Percentiles rank a stretch among this genome's conserved stretches.
phyloP scores from a whole-genome alignment of 2,797 vertebrate genomes.

The Eulemur albifrons region DNA sequence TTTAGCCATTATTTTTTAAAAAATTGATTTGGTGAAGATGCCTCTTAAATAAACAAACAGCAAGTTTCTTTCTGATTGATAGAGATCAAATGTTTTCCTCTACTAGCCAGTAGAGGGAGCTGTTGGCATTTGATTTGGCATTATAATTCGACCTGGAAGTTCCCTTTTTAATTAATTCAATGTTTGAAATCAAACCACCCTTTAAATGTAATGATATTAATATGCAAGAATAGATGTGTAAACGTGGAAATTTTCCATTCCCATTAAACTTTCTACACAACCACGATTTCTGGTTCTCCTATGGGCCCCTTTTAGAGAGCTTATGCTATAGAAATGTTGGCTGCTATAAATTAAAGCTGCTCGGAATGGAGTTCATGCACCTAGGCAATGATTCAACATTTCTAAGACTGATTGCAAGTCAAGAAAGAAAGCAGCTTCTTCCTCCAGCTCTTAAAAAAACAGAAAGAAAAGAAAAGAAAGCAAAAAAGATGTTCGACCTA shows the following conservation, averaged over 20 bases:
- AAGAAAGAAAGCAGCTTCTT: slow-evolving; percentile 53
- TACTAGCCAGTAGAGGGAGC: slow-evolving; percentile 83
- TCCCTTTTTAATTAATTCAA: slow-evolving; percentile 76
- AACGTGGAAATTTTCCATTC: slow-evolving; percentile 82
- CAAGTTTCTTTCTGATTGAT: neutral
- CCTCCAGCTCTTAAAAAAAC: slow-evolving; percentile 25
- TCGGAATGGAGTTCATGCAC: slow-evolving; percentile 69
- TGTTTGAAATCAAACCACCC: slow-evolving; percentile 78
- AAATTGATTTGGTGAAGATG: neutral
- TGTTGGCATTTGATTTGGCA: slow-evolving; percentile 78
- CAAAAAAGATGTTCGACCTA: neutral
- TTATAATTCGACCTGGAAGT: neutral
- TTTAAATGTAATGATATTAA: slow-evolving; percentile 82
- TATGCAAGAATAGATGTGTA: slow-evolving; percentile 74
- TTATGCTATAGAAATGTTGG: slow-evolving; percentile 68
- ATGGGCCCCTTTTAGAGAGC: slow-evolving; percentile 69
- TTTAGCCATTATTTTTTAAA: neutral
- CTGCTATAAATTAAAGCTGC: slow-evolving; percentile 56
- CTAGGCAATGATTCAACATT: slow-evolving; percentile 73
- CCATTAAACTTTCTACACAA: slow-evolving; percentile 78
- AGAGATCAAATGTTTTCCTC: neutral
- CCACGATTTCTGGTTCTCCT: slow-evolving; percentile 77
- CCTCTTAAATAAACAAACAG: neutral
- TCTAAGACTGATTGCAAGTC: slow-evolving; percentile 72
- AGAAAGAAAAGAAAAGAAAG: neutral